A percentile compares a stretch with the other conserved stretches of the same genome.
Evolutionary conservation across 2,113 vertebrate genomes (phyloP).

Genomic region (Macaca mulatta): DNA sequence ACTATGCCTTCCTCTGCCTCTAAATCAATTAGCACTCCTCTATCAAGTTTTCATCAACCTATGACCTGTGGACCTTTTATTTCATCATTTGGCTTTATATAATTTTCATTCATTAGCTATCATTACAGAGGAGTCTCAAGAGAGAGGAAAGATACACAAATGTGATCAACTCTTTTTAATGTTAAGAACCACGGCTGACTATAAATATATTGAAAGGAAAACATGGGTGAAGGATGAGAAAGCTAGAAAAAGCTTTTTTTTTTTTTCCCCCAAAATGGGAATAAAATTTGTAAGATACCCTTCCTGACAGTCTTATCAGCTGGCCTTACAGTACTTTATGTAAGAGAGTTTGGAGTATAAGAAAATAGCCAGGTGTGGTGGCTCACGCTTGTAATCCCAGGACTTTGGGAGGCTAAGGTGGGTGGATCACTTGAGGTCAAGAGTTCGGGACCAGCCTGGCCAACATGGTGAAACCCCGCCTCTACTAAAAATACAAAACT

Average conservation of each 20-base stretch:
- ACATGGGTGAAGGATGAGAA: neutral
- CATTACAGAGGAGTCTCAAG: neutral
- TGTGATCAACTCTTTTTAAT: neutral
- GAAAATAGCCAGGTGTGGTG: neutral
- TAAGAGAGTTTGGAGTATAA: neutral
- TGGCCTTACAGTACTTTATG: neutral
- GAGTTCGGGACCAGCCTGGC: no score
- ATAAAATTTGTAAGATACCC: neutral
- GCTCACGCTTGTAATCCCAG: no score
- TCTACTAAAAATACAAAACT: no score
- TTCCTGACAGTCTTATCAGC: neutral
- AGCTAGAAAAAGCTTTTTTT: neutral
- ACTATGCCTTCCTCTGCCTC: neutral
- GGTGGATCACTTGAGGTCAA: no score
- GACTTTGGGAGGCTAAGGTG: no score
- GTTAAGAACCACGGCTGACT: neutral
- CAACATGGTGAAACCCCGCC: no score
- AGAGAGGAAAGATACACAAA: neutral
- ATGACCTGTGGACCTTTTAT: neutral
- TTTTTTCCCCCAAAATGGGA: neutral
- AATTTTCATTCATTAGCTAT: neutral
- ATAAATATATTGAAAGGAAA: conserved; percentile 21
- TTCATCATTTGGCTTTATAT: neutral
- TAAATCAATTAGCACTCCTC: neutral
- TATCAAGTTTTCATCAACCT: neutral